phyloP scores from a whole-genome alignment of 1,140 invertebrate species.

The Rhyacophila brunnea region DNA sequence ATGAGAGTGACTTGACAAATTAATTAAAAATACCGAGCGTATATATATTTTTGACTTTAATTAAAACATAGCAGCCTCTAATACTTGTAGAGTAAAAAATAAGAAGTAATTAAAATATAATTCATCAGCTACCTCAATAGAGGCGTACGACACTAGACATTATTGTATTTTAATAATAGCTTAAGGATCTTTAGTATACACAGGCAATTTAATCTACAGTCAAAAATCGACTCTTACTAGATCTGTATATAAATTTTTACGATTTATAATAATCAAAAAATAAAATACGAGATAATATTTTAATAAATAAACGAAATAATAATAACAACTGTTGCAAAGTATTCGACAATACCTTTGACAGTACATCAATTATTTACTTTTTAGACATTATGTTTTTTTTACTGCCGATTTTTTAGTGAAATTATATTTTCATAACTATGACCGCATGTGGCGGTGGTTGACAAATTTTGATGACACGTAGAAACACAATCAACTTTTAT shows the following conservation, averaged over 20 bases:
- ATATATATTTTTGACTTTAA: neutral
- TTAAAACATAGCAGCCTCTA: constrained; percentile 24
- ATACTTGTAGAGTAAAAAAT: constrained; percentile 21
- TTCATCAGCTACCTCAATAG: constrained; percentile 33
- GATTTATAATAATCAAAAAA: constrained; percentile 13
- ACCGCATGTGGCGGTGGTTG: too few relatives aligned
- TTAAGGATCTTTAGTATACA: constrained; percentile 32
- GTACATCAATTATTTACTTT: neutral
- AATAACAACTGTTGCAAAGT: constrained; percentile 2
- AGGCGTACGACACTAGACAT: constrained; percentile 22
- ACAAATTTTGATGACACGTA: too few relatives aligned
- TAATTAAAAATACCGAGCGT: too few relatives aligned
- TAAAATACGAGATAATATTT: constrained; percentile 22
- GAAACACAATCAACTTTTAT: too few relatives aligned
- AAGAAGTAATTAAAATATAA: constrained; percentile 17
- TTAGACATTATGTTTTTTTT: neutral
- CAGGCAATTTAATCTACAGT: constrained; percentile 22
- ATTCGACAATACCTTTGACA: neutral
- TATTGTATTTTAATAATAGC: constrained; percentile 19
- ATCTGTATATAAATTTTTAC: neutral
- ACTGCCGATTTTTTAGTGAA: neutral
- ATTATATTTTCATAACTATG: neutral
- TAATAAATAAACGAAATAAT: constrained; percentile 19
- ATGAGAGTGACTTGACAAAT: too few relatives aligned
- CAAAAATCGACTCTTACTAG: constrained; percentile 8